Evolutionary conservation across 2,888 invertebrate genomes (phyloP), one percentile per base, ranked within the genome.

Genomic region (Dinocampus coccinellae): DNA sequence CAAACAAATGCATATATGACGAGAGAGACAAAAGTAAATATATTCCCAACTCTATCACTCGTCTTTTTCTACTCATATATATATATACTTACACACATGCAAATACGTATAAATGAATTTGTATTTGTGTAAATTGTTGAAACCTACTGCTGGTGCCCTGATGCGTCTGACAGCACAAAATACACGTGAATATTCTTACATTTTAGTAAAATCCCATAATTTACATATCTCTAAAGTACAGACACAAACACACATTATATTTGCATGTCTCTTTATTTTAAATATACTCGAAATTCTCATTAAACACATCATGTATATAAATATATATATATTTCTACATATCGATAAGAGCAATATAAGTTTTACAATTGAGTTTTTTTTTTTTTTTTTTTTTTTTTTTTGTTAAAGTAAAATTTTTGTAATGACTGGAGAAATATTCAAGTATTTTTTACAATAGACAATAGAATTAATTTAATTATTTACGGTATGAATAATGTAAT

Each of bases 1-100:
- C 82, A 85, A 85, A 85, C 84, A 85, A 78, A 77, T 82, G 81
- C 79, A 78, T 78, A 60, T 22, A 13, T 34, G 34, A 16, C 34
- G 11, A 34, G 3, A 11, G 20, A 34, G 22, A 60, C 16, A 47
- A 4, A 47, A 47, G 16, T 47, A 47, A n/a, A 39, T 47, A 47
- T 16, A 20, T 7, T 47, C 47, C 2, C 3, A n/a, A 0, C n/a
- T 7, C 47, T 47, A 9, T 47, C 1, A 4, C 16, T 16, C 6
- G 16, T 7, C n/a, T 39, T n/a, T 7, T n/a, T 39, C 3, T n/a
- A n/a, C 4, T n/a, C n/a, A n/a, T 20, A 2, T 47, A n/a, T 47
- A n/a, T 7, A n/a, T 16, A n/a, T 16, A 42, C n/a, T n/a, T 42
- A 13, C 42, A 42, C n/a, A 13, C 3, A 11, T n/a, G 1, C 3